Evolutionary conservation across 2,888 invertebrate species (phyloP).

Genomic region (Acleris literana): DNA sequence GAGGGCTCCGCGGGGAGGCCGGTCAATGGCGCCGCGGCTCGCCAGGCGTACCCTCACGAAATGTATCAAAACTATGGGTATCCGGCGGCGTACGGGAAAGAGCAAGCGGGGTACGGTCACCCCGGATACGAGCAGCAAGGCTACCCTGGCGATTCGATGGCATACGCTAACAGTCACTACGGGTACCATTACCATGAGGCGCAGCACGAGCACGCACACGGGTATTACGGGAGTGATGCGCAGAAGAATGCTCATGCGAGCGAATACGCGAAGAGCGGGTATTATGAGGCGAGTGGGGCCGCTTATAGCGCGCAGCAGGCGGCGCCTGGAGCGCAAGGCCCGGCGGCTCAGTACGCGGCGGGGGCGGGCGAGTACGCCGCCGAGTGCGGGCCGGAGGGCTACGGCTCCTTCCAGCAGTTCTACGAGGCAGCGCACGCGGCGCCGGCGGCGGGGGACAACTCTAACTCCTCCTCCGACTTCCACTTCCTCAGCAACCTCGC

Average conservation of each 20-base stretch:
- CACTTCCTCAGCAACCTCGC: conserved; percentile 96
- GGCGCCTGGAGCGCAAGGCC: conserved; percentile 58
- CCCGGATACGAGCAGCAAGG: conserved; percentile 82
- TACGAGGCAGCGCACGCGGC: conserved; percentile 84
- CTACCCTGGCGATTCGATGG: conserved; percentile 73
- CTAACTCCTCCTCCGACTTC: conserved; percentile 96
- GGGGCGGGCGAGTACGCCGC: conserved; percentile 71
- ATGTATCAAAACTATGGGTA: conserved; percentile 81
- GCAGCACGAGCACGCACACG: conserved; percentile 71
- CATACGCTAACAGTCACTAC: conserved; percentile 75
- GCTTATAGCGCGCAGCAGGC: conserved; percentile 67
- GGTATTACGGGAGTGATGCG: conserved; percentile 74
- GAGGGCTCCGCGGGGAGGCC: conserved; percentile 67
- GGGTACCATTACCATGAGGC: conserved; percentile 80
- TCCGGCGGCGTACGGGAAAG: conserved; percentile 76
- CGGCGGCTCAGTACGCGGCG: conserved; percentile 59
- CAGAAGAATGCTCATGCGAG: conserved; percentile 79
- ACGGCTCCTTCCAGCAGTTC: conserved; percentile 88
- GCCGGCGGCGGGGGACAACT: conserved; percentile 87
- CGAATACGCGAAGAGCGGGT: conserved; percentile 80
- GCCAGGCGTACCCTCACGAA: conserved; percentile 76
- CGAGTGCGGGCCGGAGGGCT: conserved; percentile 82
- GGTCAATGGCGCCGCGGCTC: conserved; percentile 69
- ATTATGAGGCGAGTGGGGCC: conserved; percentile 70
- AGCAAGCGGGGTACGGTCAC: conserved; percentile 81